Base-by-base conservation (phyloP, 2,888 invertebrate species). In the Pachymerium ferrugineum region DNA sequence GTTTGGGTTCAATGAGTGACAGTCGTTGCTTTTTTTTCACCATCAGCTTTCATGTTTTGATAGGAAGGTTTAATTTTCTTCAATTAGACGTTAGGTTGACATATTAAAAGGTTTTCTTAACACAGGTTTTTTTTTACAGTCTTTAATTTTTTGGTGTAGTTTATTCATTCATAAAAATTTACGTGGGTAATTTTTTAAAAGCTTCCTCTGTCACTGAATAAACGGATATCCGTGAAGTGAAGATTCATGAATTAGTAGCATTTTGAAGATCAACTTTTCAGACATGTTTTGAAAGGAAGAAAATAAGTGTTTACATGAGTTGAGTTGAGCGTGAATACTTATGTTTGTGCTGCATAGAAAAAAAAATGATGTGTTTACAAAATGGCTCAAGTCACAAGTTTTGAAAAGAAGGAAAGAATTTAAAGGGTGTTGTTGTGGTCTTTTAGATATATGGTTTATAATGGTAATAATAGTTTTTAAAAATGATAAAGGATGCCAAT, bases 271-370 rank as follows among this genome's bases (percentile, higher is more conserved):
- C 5, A 33, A 33, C 12, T 8, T 8, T 12, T 33, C 33, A 8
- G 16, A 38, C 16, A 38, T 38, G 12, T 38, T 38, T 33, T 8
- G 33, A 33, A 33, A 33, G 5, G 12, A n/a, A 16, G 47, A 47
- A 22, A 47, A 47, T 19, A 2, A 1, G 47, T 54, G 54, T 54
- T 54, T 54, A 54, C 54, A 54, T 28, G 54, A 54, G 25, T 54
- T 25, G 54, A 54, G 54, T 54, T 54, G 54, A 54, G 54, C 54
- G 54, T 54, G 54, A 54, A 54, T 54, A 54, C 28, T 54, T 54
- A 28, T 54, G 54, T 54, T 22, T 25, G 54, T 47, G 47, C 8
- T 22, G 25, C 25, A 54, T 10, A 25, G 25, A 47, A 2, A 47
- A 54, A 54, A 25, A 54, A 54, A 54, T 5, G 54, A 25, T 28